phyloP scores from a whole-genome alignment of 1,140 invertebrate genomes.

The Bombus cullumanus region DNA sequence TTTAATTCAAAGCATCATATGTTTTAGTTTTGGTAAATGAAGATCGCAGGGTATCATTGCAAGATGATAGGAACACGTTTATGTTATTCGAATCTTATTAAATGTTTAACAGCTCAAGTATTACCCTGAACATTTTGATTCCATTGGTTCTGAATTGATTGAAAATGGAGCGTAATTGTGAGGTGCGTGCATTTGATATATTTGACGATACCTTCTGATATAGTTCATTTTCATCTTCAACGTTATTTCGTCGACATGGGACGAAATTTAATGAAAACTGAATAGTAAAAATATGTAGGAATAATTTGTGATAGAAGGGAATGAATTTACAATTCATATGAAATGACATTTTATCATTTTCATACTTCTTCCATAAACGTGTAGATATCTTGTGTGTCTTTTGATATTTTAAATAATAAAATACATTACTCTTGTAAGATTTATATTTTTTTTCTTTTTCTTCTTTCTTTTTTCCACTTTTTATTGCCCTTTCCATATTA shows the following conservation, averaged over 20 bases:
- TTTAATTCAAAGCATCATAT: neutral
- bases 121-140: neutral
- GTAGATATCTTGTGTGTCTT: constrained; percentile 27
- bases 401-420: constrained; percentile 47
- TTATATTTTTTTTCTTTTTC: neutral
- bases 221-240: neutral
- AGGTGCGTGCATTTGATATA: neutral
- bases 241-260: neutral
- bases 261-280: neutral
- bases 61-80: neutral
- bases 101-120: neutral
- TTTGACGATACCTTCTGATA: too few species aligned
- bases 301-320: neutral
- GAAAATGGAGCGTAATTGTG: neutral
- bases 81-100: neutral
- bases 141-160: neutral
- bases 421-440: constrained; percentile 11
- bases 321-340: neutral
- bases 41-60: neutral
- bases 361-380: neutral
- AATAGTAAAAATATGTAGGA: neutral
- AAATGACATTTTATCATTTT: constrained; percentile 1
- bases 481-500: neutral
- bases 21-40: neutral
- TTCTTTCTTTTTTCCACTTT: neutral